Conservation (phyloP, 2,113 vertebrate genomes). For the Burhinus oedicnemus region DNA sequence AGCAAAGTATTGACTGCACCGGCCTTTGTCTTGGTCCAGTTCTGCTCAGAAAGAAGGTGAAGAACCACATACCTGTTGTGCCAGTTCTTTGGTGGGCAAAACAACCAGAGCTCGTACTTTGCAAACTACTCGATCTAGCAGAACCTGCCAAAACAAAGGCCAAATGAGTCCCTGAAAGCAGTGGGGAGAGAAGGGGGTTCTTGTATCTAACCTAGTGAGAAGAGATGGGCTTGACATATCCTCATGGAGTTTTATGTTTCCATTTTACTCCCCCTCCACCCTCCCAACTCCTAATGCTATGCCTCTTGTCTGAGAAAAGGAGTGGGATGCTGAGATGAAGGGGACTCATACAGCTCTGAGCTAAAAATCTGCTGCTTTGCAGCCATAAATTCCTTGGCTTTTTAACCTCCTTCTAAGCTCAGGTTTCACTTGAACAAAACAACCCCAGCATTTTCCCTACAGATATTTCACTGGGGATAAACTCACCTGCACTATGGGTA, state of each 20-base stretch:
- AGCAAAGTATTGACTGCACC: not conserved
- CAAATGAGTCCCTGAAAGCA: not conserved
- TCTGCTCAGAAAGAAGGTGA: not conserved
- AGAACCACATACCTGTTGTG: conserved; percentile 85
- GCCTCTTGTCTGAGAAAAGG: not conserved
- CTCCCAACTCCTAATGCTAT: not conserved
- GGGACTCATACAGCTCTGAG: not conserved
- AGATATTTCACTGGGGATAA: fast-evolving
- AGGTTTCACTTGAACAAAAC: not conserved
- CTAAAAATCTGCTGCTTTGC: not conserved
- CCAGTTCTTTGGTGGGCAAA: conserved; percentile 95
- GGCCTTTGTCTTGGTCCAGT: not conserved
- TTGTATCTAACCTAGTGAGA: not conserved
- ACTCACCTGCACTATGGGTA: conserved; percentile 91
- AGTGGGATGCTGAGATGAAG: not conserved
- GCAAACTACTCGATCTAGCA: conserved; percentile 85
- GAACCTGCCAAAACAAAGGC: conserved; percentile 72
- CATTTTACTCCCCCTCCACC: not conserved
- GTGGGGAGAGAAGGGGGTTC: not conserved
- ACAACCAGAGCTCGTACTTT: conserved; percentile 87
- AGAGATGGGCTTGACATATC: not conserved
- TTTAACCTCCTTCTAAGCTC: not conserved
- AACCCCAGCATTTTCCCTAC: not conserved
- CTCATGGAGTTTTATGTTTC: not conserved
- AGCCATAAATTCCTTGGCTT: not conserved